Base-by-base conservation (phyloP, 2,113 vertebrate genomes). In the Syrmaticus mikado region DNA sequence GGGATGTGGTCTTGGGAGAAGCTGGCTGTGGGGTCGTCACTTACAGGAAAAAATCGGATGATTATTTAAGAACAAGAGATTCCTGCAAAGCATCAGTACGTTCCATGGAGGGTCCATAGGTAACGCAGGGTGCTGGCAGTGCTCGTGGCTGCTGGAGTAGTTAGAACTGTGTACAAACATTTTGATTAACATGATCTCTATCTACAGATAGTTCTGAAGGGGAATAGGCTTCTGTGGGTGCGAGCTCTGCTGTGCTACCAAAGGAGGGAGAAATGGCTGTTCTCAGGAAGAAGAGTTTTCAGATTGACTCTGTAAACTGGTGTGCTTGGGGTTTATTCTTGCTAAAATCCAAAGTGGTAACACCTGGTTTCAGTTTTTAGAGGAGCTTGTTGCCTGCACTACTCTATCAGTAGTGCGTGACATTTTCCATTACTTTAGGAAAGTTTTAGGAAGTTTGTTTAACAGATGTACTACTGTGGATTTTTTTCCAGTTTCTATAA, bases 391-490 rank as follows among this genome's bases (percentile, higher is more conserved):
- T 91, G 96, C 71, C 36, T 87, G 6, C 45, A 32, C 86, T 72
- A 11, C 85, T 92, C 70, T 57, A 74, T 87, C 85, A 85, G 75
- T 57, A 89, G 87, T 94, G 65, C 87, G 43, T 85, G 85, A 94
- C 91, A 66, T 89, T 93, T 96, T 95, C 96, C 90, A 48, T 93
- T 90, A 94, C 76, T 94, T 91, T 18, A 84, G 77, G 87, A 58
- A 90, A 75, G 76, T 57, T 93, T 67, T 61, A 84, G 58, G 57
- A 45, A 75, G 87, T 89, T 96, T 96, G 74, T 75, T 88, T 90
- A 94, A 45, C 92, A 93, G 94, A 90, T 92, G 89, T 83, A 94
- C 93, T 96, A 90, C 90, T 4, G 74, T 71, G 85, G 66, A 57
- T 30, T 80, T 91, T 91, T 55, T 89, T 85, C 87, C 92, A 83